phyloP scores from a whole-genome alignment of 2,888 invertebrate species.

The Drosophila nr. fundita region DNA sequence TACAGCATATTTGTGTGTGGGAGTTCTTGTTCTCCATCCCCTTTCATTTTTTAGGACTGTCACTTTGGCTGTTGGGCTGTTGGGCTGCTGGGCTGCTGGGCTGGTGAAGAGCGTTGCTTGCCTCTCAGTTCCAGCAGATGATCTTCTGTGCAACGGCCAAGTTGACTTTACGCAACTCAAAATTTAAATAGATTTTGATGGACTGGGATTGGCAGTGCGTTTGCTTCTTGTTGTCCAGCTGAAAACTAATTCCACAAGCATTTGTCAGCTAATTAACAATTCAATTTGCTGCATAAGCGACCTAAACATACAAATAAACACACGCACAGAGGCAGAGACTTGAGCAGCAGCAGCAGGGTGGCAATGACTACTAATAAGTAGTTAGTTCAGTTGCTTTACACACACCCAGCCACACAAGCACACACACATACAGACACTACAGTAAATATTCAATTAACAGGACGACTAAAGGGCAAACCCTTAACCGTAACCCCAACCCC shows the following conservation, averaged over 20 bases:
- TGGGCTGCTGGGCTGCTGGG: not conserved
- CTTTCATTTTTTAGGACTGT: not conserved
- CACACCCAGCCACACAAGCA: constrained; percentile 19
- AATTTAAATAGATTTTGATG: constrained; percentile 13
- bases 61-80: not conserved
- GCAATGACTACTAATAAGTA: constrained; percentile 42
- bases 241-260: constrained; percentile 70
- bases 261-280: constrained; percentile 78
- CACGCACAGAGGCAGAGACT: constrained; percentile 2
- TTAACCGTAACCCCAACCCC: constrained; percentile 26
- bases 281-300: constrained; percentile 77
- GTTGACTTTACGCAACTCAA: not conserved
- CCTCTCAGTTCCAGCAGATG: not conserved
- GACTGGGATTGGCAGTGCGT: constrained; percentile 1
- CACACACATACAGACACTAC: constrained; percentile 28
- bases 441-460: constrained; percentile 75
- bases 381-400: constrained; percentile 45
- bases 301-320: constrained; percentile 70
- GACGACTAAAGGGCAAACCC: constrained; percentile 54
- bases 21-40: not conserved
- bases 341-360: constrained; percentile 1
- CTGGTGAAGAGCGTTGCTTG: not conserved
- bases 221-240: constrained; percentile 17
- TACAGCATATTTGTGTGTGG: constrained; percentile 47
- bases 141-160: not conserved